A percentile compares a stretch with the other conserved stretches of the same genome.
Evolutionary conservation across 2,797 vertebrate genomes (phyloP).

Genomic region (Luscinia megarhynchos): DNA sequence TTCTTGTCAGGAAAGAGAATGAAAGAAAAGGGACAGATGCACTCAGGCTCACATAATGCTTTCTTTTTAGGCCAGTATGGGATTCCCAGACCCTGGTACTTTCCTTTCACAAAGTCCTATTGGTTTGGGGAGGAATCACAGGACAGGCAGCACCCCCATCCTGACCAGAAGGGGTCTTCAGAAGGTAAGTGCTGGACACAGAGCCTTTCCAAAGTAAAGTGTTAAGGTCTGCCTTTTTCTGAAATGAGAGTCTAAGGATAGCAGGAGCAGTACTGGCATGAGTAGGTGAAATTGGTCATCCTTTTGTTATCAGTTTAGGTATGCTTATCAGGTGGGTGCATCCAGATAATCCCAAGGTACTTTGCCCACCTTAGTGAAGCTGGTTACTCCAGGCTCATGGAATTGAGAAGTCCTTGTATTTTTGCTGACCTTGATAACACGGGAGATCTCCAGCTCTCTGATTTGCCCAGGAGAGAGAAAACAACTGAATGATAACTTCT

Average conservation of each 20-base stretch:
- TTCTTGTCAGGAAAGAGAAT: neutral
- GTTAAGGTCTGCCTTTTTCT: neutral
- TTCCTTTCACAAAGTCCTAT: slow-evolving; percentile 92
- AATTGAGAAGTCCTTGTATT: neutral
- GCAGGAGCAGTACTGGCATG: neutral
- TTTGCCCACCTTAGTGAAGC: neutral
- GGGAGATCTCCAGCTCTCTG: neutral
- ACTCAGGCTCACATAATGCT: neutral
- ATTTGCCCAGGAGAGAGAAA: neutral
- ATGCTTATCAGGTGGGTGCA: neutral
- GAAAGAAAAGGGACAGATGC: neutral
- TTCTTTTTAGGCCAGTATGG: slow-evolving; percentile 89
- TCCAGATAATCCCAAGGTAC: neutral
- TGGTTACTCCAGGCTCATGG: neutral
- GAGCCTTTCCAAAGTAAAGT: neutral
- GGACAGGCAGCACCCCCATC: slow-evolving; percentile 71
- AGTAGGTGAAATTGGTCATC: neutral
- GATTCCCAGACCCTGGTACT: slow-evolving; percentile 96
- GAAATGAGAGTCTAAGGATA: neutral
- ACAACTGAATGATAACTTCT: neutral
- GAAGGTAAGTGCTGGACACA: slow-evolving; percentile 82
- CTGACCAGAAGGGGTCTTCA: slow-evolving; percentile 82
- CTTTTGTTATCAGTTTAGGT: neutral
- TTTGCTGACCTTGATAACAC: neutral
- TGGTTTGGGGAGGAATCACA: slow-evolving; percentile 91